Evolutionary conservation across 2,888 invertebrate genomes (phyloP).

Genomic region (Pilophorus perplexus): DNA sequence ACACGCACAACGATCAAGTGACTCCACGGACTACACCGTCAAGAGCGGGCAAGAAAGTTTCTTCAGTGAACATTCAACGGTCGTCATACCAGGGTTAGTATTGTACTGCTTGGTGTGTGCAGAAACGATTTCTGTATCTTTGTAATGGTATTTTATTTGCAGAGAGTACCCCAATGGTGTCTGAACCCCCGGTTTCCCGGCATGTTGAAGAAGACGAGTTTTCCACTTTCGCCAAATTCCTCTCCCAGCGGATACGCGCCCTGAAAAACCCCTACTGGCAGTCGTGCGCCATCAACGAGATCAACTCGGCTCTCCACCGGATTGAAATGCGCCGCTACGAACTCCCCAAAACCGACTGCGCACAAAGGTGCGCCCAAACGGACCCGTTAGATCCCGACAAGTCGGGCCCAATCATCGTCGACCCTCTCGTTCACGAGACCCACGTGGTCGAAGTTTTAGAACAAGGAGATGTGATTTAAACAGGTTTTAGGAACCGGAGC

Average conservation of each 20-base stretch:
- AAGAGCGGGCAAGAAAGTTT: too few species aligned
- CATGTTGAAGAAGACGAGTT: constrained; percentile 33
- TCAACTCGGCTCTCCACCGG: constrained; percentile 21
- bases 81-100: too few species aligned
- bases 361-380: constrained; percentile 15
- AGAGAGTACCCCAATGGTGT: not conserved
- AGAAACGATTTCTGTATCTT: too few species aligned
- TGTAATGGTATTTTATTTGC: too few species aligned
- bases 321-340: constrained; percentile 30
- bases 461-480: too few species aligned
- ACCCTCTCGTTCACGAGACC: not conserved
- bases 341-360: not conserved
- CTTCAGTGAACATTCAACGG: too few species aligned
- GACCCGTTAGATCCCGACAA: too few species aligned
- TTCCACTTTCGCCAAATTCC: constrained; percentile 13
- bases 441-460: not conserved
- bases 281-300: constrained; percentile 28
- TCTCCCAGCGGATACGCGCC: constrained; percentile 7
- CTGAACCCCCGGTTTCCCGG: not conserved
- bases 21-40: not conserved
- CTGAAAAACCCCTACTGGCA: constrained; percentile 30
- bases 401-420: too few species aligned
- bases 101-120: too few species aligned
- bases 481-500: too few species aligned
- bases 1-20: not conserved